Evolutionary conservation across 1,140 invertebrate species (phyloP).

Genomic region (Dinothrombium tinctorium): DNA sequence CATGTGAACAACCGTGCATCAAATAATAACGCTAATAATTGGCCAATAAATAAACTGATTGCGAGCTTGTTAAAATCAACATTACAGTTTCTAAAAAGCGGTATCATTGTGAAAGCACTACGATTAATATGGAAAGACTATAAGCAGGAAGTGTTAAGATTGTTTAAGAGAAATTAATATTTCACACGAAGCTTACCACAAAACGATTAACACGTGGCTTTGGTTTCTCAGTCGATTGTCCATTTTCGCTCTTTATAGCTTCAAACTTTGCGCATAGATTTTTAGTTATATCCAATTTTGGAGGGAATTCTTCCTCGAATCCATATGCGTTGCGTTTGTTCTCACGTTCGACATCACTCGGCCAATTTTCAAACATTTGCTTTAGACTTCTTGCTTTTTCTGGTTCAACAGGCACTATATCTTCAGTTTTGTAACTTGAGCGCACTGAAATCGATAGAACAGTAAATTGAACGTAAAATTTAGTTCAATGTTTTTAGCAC

Average conservation of each 20-base stretch:
- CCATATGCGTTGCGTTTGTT: slow-evolving; percentile 23
- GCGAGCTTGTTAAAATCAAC: too few relatives aligned
- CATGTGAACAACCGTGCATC: too few relatives aligned
- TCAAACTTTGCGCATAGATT: slow-evolving; percentile 61
- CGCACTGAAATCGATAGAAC: slow-evolving; percentile 6
- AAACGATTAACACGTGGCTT: slow-evolving; percentile 55
- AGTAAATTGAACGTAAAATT: neutral
- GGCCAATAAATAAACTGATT: too few relatives aligned
- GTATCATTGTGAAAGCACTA: too few relatives aligned
- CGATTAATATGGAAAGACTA: too few relatives aligned
- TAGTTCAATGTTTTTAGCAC: neutral
- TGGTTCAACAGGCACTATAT: slow-evolving; percentile 30
- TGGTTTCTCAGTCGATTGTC: slow-evolving; percentile 27
- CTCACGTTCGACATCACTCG: slow-evolving; percentile 32
- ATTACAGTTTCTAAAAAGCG: too few relatives aligned
- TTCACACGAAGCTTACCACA: slow-evolving; percentile 37
- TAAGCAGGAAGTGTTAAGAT: too few relatives aligned
- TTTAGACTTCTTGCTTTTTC: slow-evolving; percentile 51
- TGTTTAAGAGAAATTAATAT: neutral
- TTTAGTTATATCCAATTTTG: slow-evolving; percentile 42
- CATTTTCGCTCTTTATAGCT: slow-evolving; percentile 32
- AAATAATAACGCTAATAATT: too few relatives aligned
- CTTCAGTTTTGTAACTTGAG: slow-evolving; percentile 29
- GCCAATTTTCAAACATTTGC: slow-evolving; percentile 76
- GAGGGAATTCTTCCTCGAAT: slow-evolving; percentile 19